Evolutionary conservation across 2,113 vertebrate genomes (phyloP), one percentile per base, ranked within the genome.

Genomic region (Lepisosteus oculatus): DNA sequence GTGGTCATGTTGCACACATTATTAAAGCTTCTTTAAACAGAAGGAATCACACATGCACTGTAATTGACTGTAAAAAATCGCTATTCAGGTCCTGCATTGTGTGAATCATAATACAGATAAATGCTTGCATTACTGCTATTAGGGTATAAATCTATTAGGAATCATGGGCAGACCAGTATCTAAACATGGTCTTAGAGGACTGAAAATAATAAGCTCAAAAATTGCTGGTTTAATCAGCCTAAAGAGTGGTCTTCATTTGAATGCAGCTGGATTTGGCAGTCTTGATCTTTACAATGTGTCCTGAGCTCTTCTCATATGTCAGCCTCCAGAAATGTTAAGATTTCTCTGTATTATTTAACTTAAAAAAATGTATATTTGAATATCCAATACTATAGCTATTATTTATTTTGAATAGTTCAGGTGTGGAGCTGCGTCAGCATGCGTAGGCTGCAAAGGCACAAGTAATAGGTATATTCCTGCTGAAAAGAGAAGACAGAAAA

Each of bases 71-170:
- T 92, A 89, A 91, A 92, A 93, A 93, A 93, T 93, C 92, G 93
- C 94, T 91, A 94, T 95, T 98, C 94, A 94, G 93, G 95, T 96
- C 93, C 84, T 94, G 93, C 94, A 95, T 97, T 97, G 93, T 98
- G 80, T 79, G 88, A 85, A 92, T 95, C 93, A 93, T 93, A 95
- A 95, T 94, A 93, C 93, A 90, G 93, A 94, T 94, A 95, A 99
- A 96, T 96, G 95, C 94, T 92, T 93, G 95, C 90, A 92, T 95
- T 92, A 89, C 92, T 91, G 93, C 93, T 86, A 89, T 88, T 89
- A 87, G 92, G 69, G 83, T 93, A 91, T 92, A 92, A 93, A 92
- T 95, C 95, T 97, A 93, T 95, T 96, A 95, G 92, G 94, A 95
- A 93, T 94, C 93, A 91, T 90, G 92, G 87, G 91, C 91, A 85